A percentile compares a stretch with the other conserved stretches of the same genome.
These are phyloP conservation scores for Rhea americana DNA, from an alignment of 2,113 vertebrate species.

Conservation along the genomic window DNA sequence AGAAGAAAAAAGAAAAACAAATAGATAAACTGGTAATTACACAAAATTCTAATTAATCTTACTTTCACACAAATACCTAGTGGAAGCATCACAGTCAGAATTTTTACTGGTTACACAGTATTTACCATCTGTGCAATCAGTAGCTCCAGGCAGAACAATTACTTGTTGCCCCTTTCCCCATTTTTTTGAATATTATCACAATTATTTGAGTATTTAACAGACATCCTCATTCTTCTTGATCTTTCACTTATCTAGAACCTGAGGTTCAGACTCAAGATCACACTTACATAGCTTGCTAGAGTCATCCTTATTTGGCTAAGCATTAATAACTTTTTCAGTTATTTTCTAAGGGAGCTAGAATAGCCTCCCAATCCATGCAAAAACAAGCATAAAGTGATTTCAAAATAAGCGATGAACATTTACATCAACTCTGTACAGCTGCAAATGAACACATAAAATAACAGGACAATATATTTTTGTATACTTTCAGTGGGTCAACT, in stretches of 20 bases:
- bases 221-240: neutral
- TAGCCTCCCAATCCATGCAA: neutral
- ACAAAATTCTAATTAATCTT: neutral
- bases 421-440: neutral
- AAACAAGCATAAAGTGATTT: rapidly evolving
- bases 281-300: neutral
- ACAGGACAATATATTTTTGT: neutral
- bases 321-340: neutral
- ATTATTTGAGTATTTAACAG: neutral
- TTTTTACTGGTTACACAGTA: neutral
- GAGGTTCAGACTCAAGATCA: neutral
- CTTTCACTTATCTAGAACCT: neutral
- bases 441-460: neutral
- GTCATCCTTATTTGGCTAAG: neutral
- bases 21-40: neutral
- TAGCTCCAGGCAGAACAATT: neutral
- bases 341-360: neutral
- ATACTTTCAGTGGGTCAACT: neutral
- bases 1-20: neutral
- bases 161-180: neutral
- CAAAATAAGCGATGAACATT: neutral
- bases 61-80: neutral
- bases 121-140: neutral
- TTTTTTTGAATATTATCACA: neutral
- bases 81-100: constrained; percentile 3